Evolutionary conservation across 2,888 invertebrate genomes (phyloP), one percentile per base, ranked within the genome.

Genomic region (Drepanosiphum platanoidis): DNA sequence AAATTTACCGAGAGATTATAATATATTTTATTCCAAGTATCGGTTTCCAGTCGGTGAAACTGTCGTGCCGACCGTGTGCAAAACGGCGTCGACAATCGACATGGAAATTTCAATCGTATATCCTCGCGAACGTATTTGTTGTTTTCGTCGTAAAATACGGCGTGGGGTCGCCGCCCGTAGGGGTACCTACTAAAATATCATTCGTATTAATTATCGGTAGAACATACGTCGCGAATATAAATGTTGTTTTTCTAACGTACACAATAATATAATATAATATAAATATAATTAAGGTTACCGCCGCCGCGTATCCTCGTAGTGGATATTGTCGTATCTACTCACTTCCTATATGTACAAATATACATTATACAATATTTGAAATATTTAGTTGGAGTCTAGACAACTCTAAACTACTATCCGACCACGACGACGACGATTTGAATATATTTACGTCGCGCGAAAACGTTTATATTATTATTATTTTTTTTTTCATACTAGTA

Each of bases 351-450:
- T 75, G n/a, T n/a, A n/a, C n/a, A n/a, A n/a, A n/a, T n/a, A n/a
- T n/a, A n/a, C n/a, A n/a, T n/a, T n/a, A n/a, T n/a, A n/a, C n/a
- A n/a, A 77, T 39, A 42, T 30, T 42, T 42, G 39, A 4, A 71
- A 71, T 71, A 71, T 71, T 78, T 78, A 78, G 9, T 36, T 77
- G 15, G 11, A 42, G 78, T 78, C 64, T 78, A 78, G 78, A 78
- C 64, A 34, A 64, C 27, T 78, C 22, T 78, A 66, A 78, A 78
- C 66, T 42, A 66, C 13, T 66, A 42, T 66, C 66, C 66, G 32
- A 78, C n/a, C 30, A 78, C 9, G 61, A 22, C 66, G 32, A 78
- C n/a, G 39, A 78, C 9, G 61, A 22, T 30, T 42, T 11, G n/a
- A 64, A 66, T 72, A 66, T 72, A 39, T 32, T 42, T 42, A 30